Percentiles rank a stretch among this genome's conserved stretches.
phyloP scores from a whole-genome alignment of 2,113 vertebrate species.

The Agelaius phoeniceus region DNA sequence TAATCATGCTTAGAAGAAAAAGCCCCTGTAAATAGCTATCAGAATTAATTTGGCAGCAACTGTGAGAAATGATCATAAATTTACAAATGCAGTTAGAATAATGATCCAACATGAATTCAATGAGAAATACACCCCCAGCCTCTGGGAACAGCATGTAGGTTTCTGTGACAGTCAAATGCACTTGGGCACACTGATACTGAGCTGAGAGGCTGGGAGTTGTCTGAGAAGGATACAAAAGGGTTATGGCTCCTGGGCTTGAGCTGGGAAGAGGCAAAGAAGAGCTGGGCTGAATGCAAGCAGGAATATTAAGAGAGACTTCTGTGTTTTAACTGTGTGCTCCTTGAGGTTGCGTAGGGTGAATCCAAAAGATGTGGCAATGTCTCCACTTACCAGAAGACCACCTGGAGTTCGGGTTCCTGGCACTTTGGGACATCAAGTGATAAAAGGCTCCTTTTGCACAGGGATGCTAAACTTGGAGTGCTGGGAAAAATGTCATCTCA shows the following conservation, averaged over 20 bases:
- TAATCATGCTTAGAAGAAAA: conserved; percentile 15
- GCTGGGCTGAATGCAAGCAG: background rate
- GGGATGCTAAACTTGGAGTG: background rate
- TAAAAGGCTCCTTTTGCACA: background rate
- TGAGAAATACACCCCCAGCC: background rate
- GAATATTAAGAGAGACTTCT: background rate
- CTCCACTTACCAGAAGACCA: background rate
- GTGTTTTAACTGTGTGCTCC: background rate
- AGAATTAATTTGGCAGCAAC: conserved; percentile 50
- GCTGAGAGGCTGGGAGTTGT: background rate
- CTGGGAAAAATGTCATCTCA: background rate
- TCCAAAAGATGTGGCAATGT: background rate
- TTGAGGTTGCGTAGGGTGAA: background rate
- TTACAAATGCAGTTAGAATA: conserved; percentile 16
- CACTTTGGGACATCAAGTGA: background rate
- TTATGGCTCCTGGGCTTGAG: background rate
- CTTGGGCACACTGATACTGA: background rate
- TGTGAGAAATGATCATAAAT: conserved; percentile 7
- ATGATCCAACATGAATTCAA: background rate
- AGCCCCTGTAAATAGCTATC: conserved; percentile 51
- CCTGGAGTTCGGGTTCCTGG: background rate
- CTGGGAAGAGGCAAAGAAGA: background rate
- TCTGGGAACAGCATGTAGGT: background rate
- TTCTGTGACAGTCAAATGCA: background rate
- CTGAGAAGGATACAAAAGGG: background rate